Evolutionary conservation across 1,140 invertebrate genomes (phyloP), one percentile per base, ranked within the genome.

Genomic region (Ceratina australensis): DNA sequence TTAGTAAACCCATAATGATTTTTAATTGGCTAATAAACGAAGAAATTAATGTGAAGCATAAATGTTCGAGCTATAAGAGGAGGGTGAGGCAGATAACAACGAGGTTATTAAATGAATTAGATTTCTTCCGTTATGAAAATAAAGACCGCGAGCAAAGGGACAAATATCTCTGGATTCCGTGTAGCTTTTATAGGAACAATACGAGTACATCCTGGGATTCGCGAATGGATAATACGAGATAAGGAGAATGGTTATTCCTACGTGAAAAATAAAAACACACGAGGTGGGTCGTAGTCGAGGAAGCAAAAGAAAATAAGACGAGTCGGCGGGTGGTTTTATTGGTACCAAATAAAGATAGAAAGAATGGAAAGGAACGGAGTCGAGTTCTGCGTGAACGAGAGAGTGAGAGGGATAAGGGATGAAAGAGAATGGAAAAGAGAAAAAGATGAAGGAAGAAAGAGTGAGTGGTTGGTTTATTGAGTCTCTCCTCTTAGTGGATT

Each of bases 391-490:
- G 42, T 50, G 56, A 73, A n/a, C 42, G 57, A 54, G 49, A 56
- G 69, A 47, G 63, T 54, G 79, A 72, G 83, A 84, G 77, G 13
- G 16, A 59, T n/a, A n/a, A n/a, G n/a, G 57, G 78, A n/a, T 16
- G 2, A 16, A 12, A n/a, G 82, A 78, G 68, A 78, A 83, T 74
- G 84, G 74, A 87, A 87, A 63, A 78, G 71, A 77, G 75, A 80
- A 60, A 74, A 72, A 57, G 83, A 77, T 63, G 80, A 83, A 77
- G 85, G 76, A 88, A 87, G 85, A 90, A 88, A 90, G 90, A 90
- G 86, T 82, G 87, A 88, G 86, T 83, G 85, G 89, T 90, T 90
- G 90, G 89, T 90, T 92, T 91, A 92, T 91, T 87, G 90, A 91
- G 90, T 91, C 90, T 87, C 87, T 81, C 83, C 87, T 83, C 84